Evolutionary conservation across 1,140 invertebrate species (phyloP).

Genomic region (Apis dorsata): DNA sequence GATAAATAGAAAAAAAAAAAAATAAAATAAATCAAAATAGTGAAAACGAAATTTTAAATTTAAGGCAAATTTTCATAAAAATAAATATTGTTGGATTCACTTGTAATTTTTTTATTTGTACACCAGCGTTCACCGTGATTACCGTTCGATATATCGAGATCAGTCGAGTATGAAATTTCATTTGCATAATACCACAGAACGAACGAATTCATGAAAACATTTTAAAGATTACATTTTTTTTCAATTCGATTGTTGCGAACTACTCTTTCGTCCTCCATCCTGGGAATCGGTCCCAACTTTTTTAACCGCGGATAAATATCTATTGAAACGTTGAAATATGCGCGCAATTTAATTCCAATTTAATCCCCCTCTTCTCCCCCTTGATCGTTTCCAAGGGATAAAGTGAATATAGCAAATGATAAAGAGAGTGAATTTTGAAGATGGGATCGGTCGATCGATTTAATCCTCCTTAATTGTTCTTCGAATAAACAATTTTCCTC

Average conservation of each 20-base stretch:
- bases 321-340: background rate
- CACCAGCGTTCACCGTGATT: background rate
- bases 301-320: background rate
- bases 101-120: conserved; percentile 1
- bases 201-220: conserved; percentile 26
- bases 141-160: background rate
- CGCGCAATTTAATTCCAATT: no score
- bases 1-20: no score
- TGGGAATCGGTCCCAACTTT: background rate
- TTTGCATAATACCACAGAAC: conserved; percentile 31
- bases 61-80: background rate
- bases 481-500: background rate
- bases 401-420: no score
- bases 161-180: background rate
- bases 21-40: background rate
- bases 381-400: background rate
- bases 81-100: conserved; percentile 5
- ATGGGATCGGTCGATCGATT: background rate
- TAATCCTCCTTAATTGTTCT: background rate
- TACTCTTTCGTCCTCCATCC: background rate
- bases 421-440: background rate
- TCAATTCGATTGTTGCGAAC: background rate
- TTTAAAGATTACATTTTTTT: conserved; percentile 29
- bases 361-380: no score
- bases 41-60: background rate